Percentiles rank a stretch among this genome's conserved stretches.
Conservation (phyloP, 2,113 vertebrate species). For the Gyps fulvus region DNA sequence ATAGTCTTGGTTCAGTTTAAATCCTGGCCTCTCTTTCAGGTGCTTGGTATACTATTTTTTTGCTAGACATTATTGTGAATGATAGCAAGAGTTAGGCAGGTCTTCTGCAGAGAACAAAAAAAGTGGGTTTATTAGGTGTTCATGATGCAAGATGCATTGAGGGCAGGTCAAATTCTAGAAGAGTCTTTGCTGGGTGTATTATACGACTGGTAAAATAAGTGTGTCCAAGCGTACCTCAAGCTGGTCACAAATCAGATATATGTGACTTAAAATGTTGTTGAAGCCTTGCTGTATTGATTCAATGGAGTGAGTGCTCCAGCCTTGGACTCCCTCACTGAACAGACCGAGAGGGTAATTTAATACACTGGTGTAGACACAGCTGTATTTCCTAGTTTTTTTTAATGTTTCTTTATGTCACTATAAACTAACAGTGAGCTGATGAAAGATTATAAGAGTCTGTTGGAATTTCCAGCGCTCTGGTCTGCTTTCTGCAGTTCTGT, state of each 20-base stretch:
- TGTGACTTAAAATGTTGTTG: not conserved
- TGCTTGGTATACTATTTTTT: not conserved
- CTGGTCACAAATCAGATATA: slow-evolving; percentile 21
- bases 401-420: not conserved
- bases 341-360: not conserved
- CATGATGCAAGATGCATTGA: not conserved
- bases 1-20: not conserved
- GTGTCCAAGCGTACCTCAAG: not conserved
- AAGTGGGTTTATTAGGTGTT: not conserved
- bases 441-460: not conserved
- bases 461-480: not conserved
- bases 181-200: not conserved
- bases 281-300: slow-evolving; percentile 14
- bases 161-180: not conserved
- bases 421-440: not conserved
- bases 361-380: not conserved
- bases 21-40: not conserved
- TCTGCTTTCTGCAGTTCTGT: not conserved
- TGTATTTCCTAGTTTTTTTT: not conserved
- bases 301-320: not conserved
- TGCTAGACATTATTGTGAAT: not conserved
- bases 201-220: not conserved
- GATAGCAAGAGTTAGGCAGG: not conserved
- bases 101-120: not conserved
- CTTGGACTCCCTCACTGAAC: not conserved